Percentiles rank a stretch among this genome's conserved stretches.
Evolutionary conservation across 2,797 vertebrate species (phyloP).

Genomic region (Garrulus glandarius): DNA sequence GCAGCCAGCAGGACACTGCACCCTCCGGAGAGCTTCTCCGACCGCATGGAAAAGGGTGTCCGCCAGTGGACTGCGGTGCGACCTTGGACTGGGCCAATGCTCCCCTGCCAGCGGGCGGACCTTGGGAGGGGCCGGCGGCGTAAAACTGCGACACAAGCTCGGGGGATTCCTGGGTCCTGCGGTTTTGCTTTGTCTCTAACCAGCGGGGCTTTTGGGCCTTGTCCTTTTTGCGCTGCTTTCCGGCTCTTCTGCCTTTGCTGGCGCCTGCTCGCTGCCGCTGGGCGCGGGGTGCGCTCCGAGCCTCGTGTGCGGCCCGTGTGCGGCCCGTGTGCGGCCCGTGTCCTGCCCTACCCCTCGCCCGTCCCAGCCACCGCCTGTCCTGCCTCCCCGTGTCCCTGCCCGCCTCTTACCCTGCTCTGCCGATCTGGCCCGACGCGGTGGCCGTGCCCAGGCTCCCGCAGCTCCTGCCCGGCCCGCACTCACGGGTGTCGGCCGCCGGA

Average conservation of each 20-base stretch:
- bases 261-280: not conserved
- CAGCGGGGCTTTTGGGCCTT: rapidly evolving
- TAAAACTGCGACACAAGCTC: not conserved
- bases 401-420: not conserved
- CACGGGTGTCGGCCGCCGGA: not conserved
- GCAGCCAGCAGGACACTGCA: not conserved
- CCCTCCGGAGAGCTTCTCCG: too few relatives aligned
- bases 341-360: not conserved
- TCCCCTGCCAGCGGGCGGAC: not conserved
- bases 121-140: not conserved
- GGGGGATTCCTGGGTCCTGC: rapidly evolving
- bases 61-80: rapidly evolving
- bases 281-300: rapidly evolving
- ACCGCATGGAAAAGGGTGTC: rapidly evolving
- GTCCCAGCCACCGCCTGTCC: not conserved
- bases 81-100: rapidly evolving
- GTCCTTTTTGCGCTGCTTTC: not conserved
- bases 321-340: rapidly evolving
- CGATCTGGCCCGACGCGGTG: not conserved
- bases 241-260: not conserved
- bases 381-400: not conserved
- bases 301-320: rapidly evolving
- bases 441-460: too few relatives aligned
- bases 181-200: too few relatives aligned
- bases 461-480: rapidly evolving